Conservation (phyloP, 2,797 vertebrate species). For the Moxostoma hubbsi region DNA sequence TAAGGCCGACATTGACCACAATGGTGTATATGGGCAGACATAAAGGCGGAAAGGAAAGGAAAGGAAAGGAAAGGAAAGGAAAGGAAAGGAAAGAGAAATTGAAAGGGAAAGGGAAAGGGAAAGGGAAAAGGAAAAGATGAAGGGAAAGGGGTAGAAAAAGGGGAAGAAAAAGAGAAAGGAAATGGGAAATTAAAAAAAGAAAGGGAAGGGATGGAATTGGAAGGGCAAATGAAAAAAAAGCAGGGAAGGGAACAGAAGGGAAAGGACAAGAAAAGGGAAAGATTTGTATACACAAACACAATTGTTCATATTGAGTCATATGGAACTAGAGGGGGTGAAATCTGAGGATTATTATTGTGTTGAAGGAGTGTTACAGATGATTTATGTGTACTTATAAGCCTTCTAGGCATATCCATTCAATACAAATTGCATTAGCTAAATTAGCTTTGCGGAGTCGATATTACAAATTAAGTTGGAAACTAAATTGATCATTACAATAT, state of each 20-base stretch:
- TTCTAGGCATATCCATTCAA: conserved; percentile 40
- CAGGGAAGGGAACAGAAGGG: not conserved
- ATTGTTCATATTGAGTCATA: not conserved
- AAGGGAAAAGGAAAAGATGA: not conserved
- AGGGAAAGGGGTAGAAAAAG: not conserved
- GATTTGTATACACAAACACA: too few relatives aligned
- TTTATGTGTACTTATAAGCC: conserved; percentile 48
- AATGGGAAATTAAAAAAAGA: too few relatives aligned
- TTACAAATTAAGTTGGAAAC: conserved; percentile 32
- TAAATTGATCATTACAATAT: conserved; percentile 18
- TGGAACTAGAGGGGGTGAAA: conserved; percentile 12
- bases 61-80: not conserved
- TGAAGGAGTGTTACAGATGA: conserved; percentile 51
- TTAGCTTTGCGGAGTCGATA: conserved; percentile 27
- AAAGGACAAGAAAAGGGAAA: not conserved
- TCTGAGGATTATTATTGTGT: conserved; percentile 29
- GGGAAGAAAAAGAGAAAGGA: not conserved
- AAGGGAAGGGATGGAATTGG: not conserved
- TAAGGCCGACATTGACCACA: conserved; percentile 51
- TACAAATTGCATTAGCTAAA: conserved; percentile 51
- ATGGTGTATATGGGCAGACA: conserved; percentile 59
- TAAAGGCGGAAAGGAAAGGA: not conserved
- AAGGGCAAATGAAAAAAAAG: not conserved
- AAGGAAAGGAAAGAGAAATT: not conserved
- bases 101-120: not conserved